Evolutionary conservation across 2,888 invertebrate genomes (phyloP).

Genomic region (Petrolisthes manimaculis): DNA sequence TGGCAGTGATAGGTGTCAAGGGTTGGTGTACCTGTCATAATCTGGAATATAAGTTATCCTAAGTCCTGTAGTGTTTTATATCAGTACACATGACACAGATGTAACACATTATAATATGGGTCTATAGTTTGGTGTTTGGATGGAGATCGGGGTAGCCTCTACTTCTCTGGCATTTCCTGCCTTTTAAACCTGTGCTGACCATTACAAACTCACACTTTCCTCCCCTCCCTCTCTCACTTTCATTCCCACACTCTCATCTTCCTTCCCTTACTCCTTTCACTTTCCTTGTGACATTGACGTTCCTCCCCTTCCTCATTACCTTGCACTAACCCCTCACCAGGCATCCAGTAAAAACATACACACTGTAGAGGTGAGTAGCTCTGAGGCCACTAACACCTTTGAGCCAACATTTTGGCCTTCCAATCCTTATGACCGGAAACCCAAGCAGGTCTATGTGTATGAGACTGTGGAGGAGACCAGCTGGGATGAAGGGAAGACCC

Average conservation of each 20-base stretch:
- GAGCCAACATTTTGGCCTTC: constrained; percentile 25
- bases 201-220: not conserved
- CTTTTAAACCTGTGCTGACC: not conserved
- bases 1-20: too few relatives aligned
- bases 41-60: too few relatives aligned
- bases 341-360: constrained; percentile 65
- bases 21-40: too few relatives aligned
- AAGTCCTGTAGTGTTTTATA: too few relatives aligned
- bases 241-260: not conserved
- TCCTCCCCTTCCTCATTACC: not conserved
- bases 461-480: constrained; percentile 26
- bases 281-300: not conserved
- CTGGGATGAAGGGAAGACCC: not conserved
- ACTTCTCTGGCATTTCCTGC: too few relatives aligned
- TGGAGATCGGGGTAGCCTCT: too few relatives aligned
- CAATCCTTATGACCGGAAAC: constrained; percentile 7
- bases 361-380: constrained; percentile 61
- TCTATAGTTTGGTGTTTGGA: too few relatives aligned
- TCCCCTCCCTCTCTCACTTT: not conserved
- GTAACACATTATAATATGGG: too few relatives aligned
- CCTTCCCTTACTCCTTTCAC: not conserved
- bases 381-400: constrained; percentile 43
- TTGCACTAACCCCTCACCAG: constrained; percentile 11
- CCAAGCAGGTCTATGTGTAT: constrained; percentile 44
- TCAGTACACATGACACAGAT: too few relatives aligned